Evolutionary conservation across 2,888 invertebrate species (phyloP).

Genomic region (Craniophora ligustri): DNA sequence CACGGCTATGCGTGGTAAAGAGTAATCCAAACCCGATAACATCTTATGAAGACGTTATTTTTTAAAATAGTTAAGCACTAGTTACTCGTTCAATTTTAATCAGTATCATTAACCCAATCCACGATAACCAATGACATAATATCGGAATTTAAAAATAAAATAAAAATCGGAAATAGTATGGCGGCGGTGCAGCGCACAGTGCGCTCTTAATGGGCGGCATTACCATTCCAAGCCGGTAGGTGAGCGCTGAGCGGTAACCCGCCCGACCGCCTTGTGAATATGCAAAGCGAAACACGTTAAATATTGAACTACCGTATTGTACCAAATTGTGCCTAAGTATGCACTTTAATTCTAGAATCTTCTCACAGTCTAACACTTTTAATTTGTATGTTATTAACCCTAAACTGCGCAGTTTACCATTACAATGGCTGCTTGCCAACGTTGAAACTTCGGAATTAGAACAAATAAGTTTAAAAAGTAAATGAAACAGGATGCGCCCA

Average conservation of each 20-base stretch:
- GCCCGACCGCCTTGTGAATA: slow-evolving; percentile 80
- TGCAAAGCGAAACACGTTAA: slow-evolving; percentile 80
- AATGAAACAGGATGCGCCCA: slow-evolving; percentile 16
- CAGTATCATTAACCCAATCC: neutral
- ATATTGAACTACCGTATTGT: slow-evolving; percentile 76
- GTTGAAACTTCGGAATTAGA: slow-evolving; percentile 33
- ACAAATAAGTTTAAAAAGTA: slow-evolving; percentile 32
- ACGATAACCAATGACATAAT: slow-evolving; percentile 27
- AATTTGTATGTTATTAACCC: slow-evolving; percentile 43
- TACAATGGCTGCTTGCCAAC: slow-evolving; percentile 37
- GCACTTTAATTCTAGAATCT: slow-evolving; percentile 53
- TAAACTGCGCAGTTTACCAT: slow-evolving; percentile 33
- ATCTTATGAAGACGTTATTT: too few species aligned
- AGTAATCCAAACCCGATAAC: too few species aligned
- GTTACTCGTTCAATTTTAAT: too few species aligned
- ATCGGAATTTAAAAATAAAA: slow-evolving; percentile 47
- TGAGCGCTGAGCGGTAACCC: slow-evolving; percentile 66
- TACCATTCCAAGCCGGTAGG: slow-evolving; percentile 79
- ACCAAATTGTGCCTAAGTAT: slow-evolving; percentile 70
- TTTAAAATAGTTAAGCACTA: too few species aligned
- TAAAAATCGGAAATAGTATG: slow-evolving; percentile 60
- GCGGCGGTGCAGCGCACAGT: slow-evolving; percentile 56
- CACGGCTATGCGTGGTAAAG: too few species aligned
- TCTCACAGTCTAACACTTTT: slow-evolving; percentile 38
- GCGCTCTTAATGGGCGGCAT: slow-evolving; percentile 74